Evolutionary conservation across 1,140 invertebrate species (phyloP).

Genomic region (Ephestia elutella): DNA sequence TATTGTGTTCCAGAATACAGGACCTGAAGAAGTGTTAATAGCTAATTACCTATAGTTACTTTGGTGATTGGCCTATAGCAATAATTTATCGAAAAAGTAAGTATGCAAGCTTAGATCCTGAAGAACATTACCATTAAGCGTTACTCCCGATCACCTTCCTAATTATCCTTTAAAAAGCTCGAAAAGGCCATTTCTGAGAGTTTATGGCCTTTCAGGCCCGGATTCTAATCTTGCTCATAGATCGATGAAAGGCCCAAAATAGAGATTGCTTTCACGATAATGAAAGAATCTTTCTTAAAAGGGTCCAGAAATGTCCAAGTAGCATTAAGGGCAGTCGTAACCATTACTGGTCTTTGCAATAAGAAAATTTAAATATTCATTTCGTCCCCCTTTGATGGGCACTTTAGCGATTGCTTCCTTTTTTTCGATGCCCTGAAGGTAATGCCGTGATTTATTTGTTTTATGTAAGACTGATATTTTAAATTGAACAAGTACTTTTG

Average conservation of each 20-base stretch:
- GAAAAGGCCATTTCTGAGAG: slow-evolving; percentile 24
- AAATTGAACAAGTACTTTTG: no score
- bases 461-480: no score
- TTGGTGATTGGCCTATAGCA: no score
- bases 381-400: slow-evolving; percentile 15
- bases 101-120: no score
- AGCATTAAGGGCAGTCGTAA: slow-evolving; percentile 23
- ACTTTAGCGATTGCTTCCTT: slow-evolving; percentile 18
- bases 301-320: slow-evolving; percentile 31
- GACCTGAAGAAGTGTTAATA: no score
- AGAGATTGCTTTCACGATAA: slow-evolving; percentile 41
- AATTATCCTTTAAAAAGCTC: slow-evolving; percentile 24
- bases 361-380: slow-evolving; percentile 29
- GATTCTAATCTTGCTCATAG: slow-evolving; percentile 30
- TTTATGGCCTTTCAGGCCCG: slow-evolving; percentile 27
- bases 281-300: slow-evolving; percentile 31
- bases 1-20: no score
- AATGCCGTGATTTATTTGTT: no score
- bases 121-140: background rate
- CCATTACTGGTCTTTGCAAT: slow-evolving; percentile 20
- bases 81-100: no score
- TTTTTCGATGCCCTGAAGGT: slow-evolving; percentile 9
- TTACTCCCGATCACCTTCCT: slow-evolving; percentile 17
- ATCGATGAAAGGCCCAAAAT: slow-evolving; percentile 35
- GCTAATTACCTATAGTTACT: no score